Evolutionary conservation across 2,113 vertebrate species (phyloP).

Genomic region (Ochotona princeps): DNA sequence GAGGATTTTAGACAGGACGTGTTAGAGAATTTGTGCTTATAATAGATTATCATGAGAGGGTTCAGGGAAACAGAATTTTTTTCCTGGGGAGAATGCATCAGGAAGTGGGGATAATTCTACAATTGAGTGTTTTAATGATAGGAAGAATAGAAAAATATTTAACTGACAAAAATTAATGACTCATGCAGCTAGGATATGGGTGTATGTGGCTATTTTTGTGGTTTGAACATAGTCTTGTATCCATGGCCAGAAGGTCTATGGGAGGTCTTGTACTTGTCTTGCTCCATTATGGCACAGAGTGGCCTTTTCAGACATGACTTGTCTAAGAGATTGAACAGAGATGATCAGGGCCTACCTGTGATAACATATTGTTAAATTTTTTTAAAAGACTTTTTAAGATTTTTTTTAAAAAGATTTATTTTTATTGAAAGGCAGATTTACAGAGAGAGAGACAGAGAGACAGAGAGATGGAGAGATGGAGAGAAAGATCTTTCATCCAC

Average conservation of each 20-base stretch:
- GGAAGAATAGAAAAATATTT: not conserved
- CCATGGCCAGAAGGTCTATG: not conserved
- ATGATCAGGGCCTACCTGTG: not conserved
- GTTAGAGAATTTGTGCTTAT: not conserved
- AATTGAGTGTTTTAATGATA: not conserved
- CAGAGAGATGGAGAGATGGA: too few species aligned
- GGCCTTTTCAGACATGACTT: not conserved
- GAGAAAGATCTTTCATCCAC: too few species aligned
- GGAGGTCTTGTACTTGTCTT: not conserved
- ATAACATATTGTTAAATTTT: not conserved
- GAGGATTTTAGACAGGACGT: not conserved
- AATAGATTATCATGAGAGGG: not conserved
- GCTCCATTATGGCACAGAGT: not conserved
- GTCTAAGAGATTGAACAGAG: not conserved
- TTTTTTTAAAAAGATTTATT: too few species aligned
- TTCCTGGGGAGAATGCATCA: not conserved
- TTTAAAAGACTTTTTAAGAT: too few species aligned
- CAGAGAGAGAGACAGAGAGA: too few species aligned
- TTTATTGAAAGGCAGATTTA: too few species aligned
- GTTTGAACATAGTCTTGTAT: not conserved
- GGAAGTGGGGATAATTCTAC: not conserved
- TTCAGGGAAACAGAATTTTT: not conserved
- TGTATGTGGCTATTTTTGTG: not conserved
- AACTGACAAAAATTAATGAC: not conserved
- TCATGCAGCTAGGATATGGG: not conserved